Evolutionary conservation across 2,113 vertebrate species (phyloP), one percentile per base, ranked within the genome.

Genomic region (Brachyhypopomus occidentalis): DNA sequence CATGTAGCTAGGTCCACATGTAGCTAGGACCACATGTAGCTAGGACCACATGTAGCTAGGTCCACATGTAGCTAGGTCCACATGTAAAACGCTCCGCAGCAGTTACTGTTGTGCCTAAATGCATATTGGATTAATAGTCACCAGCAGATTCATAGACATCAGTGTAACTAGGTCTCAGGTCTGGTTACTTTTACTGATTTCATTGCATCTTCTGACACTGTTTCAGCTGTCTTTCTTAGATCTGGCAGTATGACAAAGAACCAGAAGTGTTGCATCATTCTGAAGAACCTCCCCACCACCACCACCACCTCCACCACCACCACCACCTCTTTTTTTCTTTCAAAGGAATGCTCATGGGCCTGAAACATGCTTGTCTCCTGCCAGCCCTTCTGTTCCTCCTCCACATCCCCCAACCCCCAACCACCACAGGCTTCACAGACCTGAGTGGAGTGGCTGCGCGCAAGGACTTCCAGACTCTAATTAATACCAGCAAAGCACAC

Each of bases 401-500:
- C 84, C 84, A 83, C 66, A 81, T 77, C 62, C 55, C 80, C 79
- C 73, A 60, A 70, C 71, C 69, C 76, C 64, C 74, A 38, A 56
- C 76, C 70, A 70, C 30, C 27, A 75, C 52, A 89, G 89, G 88
- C 89, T 90, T 90, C 87, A 82, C 83, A 84, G 87, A 86, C 84
- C 79, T 82, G 73, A 84, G 84, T 77, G 79, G 78, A n/a, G 12
- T 22, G 52, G 22, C 71, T 81, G 70, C 59, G 30, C 27, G 85
- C 88, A 88, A 93, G 91, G 87, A 72, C 79, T 90, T 89, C 85
- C 89, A 92, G 85, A 91, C 90, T 85, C 85, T 92, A 92, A 94
- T 92, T 91, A 92, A 85, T 87, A 88, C 74, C 89, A 89, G 90
- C 89, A 89, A 93, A 93, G 91, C 80, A 86, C 83, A 90, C 89